phyloP scores from a whole-genome alignment of 2,113 vertebrate species.

The Pseudopodoces humilis region DNA sequence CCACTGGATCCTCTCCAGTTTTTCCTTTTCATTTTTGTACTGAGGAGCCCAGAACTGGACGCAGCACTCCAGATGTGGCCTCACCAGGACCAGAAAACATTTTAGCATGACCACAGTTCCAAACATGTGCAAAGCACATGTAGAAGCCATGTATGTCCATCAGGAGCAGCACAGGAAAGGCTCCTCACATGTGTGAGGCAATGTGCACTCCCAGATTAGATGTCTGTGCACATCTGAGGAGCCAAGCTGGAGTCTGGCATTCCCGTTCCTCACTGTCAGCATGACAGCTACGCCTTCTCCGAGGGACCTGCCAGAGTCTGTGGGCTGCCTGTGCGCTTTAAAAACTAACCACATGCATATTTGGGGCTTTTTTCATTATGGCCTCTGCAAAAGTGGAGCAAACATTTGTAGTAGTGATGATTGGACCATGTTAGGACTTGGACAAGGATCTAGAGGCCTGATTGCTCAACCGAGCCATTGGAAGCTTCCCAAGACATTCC shows the following conservation, averaged over 20 bases:
- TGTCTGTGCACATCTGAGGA: background rate
- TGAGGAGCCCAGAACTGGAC: background rate
- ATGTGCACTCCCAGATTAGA: background rate
- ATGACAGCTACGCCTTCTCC: background rate
- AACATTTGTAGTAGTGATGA: background rate
- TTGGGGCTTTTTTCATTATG: background rate
- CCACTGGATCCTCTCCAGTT: background rate
- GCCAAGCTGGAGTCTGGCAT: background rate
- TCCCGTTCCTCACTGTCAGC: background rate
- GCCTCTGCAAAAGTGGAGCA: background rate
- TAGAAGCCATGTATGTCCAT: background rate
- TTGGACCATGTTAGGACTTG: slow-evolving; percentile 28
- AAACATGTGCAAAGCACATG: background rate
- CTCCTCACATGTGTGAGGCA: background rate
- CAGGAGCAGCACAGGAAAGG: background rate
- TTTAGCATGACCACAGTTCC: background rate
- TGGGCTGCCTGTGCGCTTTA: background rate
- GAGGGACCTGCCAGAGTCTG: background rate
- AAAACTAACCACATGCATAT: background rate
- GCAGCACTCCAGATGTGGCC: background rate
- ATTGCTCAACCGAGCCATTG: slow-evolving; percentile 31
- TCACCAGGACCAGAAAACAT: background rate
- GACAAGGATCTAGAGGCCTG: slow-evolving; percentile 15
- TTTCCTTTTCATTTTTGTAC: background rate
- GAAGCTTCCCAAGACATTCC: slow-evolving; percentile 54